Evolutionary conservation across 1,140 invertebrate species (phyloP).

Genomic region (Heliconius melpomene): DNA sequence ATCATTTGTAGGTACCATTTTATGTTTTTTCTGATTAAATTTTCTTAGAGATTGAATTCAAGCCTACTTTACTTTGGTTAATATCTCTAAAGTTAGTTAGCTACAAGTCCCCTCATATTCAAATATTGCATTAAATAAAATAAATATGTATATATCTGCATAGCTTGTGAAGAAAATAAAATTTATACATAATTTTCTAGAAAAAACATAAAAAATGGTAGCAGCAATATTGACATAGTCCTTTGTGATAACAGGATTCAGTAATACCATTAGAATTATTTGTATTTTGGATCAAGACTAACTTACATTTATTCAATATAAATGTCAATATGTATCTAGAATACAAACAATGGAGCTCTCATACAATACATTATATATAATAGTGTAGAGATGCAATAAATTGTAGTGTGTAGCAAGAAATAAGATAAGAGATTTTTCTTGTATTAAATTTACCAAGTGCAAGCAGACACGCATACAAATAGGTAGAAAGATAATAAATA

Average conservation of each 20-base stretch:
- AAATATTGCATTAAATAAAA: too few relatives aligned
- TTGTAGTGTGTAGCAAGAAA: neutral
- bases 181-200: neutral
- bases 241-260: conserved; percentile 8
- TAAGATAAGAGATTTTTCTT: neutral
- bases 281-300: neutral
- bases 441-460: too few relatives aligned
- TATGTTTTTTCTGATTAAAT: neutral
- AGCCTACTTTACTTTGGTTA: neutral
- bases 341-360: neutral
- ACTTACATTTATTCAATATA: neutral
- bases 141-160: too few relatives aligned
- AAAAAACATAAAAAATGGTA: conserved; percentile 8
- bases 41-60: neutral
- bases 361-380: neutral
- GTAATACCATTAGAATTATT: conserved; percentile 5
- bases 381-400: neutral
- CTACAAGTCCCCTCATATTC: too few relatives aligned
- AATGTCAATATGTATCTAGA: neutral
- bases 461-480: too few relatives aligned
- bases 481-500: too few relatives aligned
- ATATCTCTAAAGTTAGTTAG: neutral
- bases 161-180: too few relatives aligned
- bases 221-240: neutral
- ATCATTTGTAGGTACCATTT: neutral